Conservation (phyloP, 2,797 vertebrate genomes). For the Cuniculus paca region DNA sequence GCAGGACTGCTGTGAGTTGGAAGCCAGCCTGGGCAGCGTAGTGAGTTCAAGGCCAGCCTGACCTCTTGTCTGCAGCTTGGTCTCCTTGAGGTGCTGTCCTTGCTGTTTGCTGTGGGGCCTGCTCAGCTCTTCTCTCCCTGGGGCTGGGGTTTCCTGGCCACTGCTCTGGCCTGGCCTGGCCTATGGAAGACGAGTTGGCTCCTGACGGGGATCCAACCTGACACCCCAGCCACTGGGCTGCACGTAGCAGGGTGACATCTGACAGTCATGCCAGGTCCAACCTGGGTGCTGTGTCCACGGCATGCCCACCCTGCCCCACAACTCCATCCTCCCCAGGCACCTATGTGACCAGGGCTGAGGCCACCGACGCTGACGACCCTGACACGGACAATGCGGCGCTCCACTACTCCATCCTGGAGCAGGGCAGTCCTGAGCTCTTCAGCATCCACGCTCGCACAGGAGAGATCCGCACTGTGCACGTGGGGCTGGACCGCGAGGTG, state of each 20-base stretch:
- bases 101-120: not conserved
- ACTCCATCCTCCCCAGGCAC: conserved; percentile 88
- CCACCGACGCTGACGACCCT: conserved; percentile 94
- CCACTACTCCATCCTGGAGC: conserved; percentile 93
- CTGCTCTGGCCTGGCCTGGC: not conserved
- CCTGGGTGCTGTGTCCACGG: rapidly evolving
- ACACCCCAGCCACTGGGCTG: not conserved
- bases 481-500: conserved; percentile 97
- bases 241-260: not conserved
- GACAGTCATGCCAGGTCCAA: not conserved
- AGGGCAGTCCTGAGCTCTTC: conserved; percentile 93
- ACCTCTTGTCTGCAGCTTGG: not conserved
- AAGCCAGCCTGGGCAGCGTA: not conserved
- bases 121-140: not conserved
- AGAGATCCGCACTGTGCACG: conserved; percentile 93
- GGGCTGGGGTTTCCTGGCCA: not conserved
- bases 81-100: not conserved
- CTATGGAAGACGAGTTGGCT: not conserved
- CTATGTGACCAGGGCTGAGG: conserved; percentile 93
- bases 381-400: conserved; percentile 94
- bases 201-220: not conserved
- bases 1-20: not conserved
- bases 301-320: rapidly evolving
- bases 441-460: conserved; percentile 94
- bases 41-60: not conserved